phyloP scores from a whole-genome alignment of 2,888 invertebrate species.

The Schizaphis graminum region DNA sequence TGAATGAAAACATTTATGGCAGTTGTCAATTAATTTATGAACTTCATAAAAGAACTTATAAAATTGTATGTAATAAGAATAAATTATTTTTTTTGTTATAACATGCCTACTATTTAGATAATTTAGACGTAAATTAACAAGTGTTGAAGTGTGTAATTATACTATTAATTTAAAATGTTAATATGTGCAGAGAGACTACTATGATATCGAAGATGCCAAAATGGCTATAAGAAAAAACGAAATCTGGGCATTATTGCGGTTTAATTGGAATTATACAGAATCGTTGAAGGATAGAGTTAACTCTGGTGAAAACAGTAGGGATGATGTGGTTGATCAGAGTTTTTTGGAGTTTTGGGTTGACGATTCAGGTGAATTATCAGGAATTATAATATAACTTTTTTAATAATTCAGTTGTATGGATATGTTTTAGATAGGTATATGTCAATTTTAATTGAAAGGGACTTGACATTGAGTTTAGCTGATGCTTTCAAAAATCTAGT shows the following conservation, averaged over 20 bases:
- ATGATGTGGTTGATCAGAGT: slow-evolving; percentile 68
- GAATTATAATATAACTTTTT: neutral
- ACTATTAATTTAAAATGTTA: neutral
- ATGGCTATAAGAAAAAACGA: slow-evolving; percentile 67
- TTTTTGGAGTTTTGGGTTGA: slow-evolving; percentile 69
- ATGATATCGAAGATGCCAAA: slow-evolving; percentile 67
- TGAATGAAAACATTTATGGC: slow-evolving; percentile 66
- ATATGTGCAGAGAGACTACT: slow-evolving; percentile 67
- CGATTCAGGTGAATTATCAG: slow-evolving; percentile 69
- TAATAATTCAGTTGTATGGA: slow-evolving; percentile 18
- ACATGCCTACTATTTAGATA: neutral
- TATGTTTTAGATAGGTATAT: slow-evolving; percentile 69
- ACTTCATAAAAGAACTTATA: slow-evolving; percentile 68
- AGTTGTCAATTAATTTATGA: slow-evolving; percentile 68
- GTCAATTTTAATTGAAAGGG: slow-evolving; percentile 64
- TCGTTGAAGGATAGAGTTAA: slow-evolving; percentile 68
- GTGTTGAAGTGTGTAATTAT: neutral
- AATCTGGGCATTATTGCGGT: slow-evolving; percentile 69
- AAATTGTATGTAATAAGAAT: slow-evolving; percentile 67
- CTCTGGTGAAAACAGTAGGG: slow-evolving; percentile 65
- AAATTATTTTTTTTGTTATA: neutral
- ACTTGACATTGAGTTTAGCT: slow-evolving; percentile 57
- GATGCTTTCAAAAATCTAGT: slow-evolving; percentile 60
- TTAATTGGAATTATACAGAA: slow-evolving; percentile 68
- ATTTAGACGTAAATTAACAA: neutral